Evolutionary conservation across 35 echinoderm and acorn worm genomes (phyloP).

Genomic region (Hemicentrotus pulcherrimus): DNA sequence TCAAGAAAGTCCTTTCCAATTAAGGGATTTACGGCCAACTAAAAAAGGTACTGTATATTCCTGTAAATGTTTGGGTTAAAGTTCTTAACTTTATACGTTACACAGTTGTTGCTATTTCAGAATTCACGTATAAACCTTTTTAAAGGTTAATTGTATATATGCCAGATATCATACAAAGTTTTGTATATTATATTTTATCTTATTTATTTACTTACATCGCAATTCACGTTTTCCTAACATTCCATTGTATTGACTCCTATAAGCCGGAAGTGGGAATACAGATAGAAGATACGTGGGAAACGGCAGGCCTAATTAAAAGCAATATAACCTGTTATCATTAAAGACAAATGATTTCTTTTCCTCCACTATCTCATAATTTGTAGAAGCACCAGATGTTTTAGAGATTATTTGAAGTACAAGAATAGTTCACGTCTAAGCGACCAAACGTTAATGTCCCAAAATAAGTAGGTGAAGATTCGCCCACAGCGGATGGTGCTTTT

Average conservation of each 20-base stretch:
- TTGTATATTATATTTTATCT: slow-evolving; percentile 33
- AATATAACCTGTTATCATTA: background rate
- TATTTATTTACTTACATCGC: slow-evolving; percentile 22
- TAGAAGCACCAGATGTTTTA: too few relatives aligned
- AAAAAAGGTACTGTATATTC: background rate
- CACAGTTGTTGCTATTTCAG: background rate
- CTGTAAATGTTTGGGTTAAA: background rate
- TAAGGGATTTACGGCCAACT: background rate
- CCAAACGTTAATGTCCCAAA: too few relatives aligned
- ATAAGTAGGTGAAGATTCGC: too few relatives aligned
- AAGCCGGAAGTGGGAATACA: background rate
- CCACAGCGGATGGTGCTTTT: too few relatives aligned
- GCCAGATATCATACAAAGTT: slow-evolving; percentile 17
- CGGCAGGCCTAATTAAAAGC: background rate
- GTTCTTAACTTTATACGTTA: background rate
- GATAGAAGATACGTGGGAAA: background rate
- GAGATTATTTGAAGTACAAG: too few relatives aligned
- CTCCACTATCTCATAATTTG: too few relatives aligned
- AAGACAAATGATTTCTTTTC: too few relatives aligned
- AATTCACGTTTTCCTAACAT: slow-evolving; percentile 36
- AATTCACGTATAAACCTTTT: background rate
- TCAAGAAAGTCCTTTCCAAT: background rate
- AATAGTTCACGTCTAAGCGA: too few relatives aligned
- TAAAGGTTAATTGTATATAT: background rate
- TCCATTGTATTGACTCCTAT: background rate